Evolutionary conservation across 2,113 vertebrate genomes (phyloP), one percentile per base, ranked within the genome.

Genomic region (Plestiodon gilberti): DNA sequence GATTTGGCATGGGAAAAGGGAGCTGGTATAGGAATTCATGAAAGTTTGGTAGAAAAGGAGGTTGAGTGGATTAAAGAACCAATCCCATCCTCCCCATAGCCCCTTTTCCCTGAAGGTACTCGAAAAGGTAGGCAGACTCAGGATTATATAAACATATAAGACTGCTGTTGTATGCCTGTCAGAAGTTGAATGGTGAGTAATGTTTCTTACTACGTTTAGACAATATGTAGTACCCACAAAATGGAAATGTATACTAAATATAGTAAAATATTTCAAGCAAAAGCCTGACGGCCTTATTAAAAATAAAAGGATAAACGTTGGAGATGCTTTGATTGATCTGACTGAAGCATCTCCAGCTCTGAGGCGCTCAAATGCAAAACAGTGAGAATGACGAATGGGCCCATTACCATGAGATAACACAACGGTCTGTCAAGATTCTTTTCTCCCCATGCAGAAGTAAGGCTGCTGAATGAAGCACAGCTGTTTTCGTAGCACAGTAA

Each of bases 361-460:
- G n/a, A 76, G 52, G 71, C 71, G 43, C 81, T 83, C 48, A 35
- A 76, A 77, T 38, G 35, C 74, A 35, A 75, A 78, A 71, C 23
- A 40, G 52, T 62, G 1, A 70, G 67, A 0, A 7, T 22, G 38
- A n/a, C 3, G 78, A 18, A 65, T 13, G 1, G 40, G 8, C 77
- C 82, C 33, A 6, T 85, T 87, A 87, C 43, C 38, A 73, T 78
- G 59, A 90, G 52, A 38, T 20, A 71, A 57, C 74, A 78, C 48
- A 76, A 3, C 18, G 3, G n/a, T n/a, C 76, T 83, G 62, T 81
- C 25, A 73, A 69, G 23, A 62, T 59, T 71, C 22, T 3, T 74
- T 61, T 61, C 55, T 89, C 43, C 40, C 30, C 30, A 13, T 0
- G 0, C 7, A 71, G 52, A 13, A 80, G 80, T 9, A 3, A 3